A percentile compares a stretch with the other conserved stretches of the same genome.
phyloP scores from a whole-genome alignment of 1,140 invertebrate species.

The Leptoteleia sp. region DNA sequence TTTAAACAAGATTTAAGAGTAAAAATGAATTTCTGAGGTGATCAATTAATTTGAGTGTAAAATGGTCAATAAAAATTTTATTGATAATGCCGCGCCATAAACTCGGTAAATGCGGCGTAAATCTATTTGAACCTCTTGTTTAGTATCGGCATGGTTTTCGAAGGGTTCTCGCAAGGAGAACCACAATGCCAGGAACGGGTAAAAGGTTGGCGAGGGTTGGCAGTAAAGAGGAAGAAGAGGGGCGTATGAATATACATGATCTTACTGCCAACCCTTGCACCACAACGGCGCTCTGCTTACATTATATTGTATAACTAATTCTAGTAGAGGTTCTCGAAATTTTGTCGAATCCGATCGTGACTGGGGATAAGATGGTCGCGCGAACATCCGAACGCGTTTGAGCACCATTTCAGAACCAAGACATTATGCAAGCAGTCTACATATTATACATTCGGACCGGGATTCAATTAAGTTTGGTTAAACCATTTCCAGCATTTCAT shows the following conservation, averaged over 20 bases:
- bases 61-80: slow-evolving; percentile 38
- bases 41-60: slow-evolving; percentile 16
- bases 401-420: slow-evolving; percentile 68
- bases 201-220: slow-evolving; percentile 52
- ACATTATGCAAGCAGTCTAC: slow-evolving; percentile 82
- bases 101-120: slow-evolving; percentile 62
- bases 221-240: slow-evolving; percentile 64
- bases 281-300: slow-evolving; percentile 81
- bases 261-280: slow-evolving; percentile 80
- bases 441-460: slow-evolving; percentile 82
- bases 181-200: slow-evolving; percentile 60
- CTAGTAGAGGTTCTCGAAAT: slow-evolving; percentile 79
- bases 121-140: slow-evolving; percentile 75
- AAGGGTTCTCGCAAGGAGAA: slow-evolving; percentile 63
- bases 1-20: slow-evolving; percentile 11
- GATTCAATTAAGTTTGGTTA: slow-evolving; percentile 82
- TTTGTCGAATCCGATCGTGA: slow-evolving; percentile 67
- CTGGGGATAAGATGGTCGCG: slow-evolving; percentile 60
- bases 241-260: slow-evolving; percentile 82
- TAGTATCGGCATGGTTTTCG: slow-evolving; percentile 70
- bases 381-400: slow-evolving; percentile 57
- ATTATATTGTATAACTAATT: slow-evolving; percentile 83
- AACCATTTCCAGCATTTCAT: slow-evolving; percentile 72
- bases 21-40: slow-evolving; percentile 4
- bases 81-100: slow-evolving; percentile 13